Conservation (phyloP, 2,888 invertebrate species). For the Pyralis farinalis region DNA sequence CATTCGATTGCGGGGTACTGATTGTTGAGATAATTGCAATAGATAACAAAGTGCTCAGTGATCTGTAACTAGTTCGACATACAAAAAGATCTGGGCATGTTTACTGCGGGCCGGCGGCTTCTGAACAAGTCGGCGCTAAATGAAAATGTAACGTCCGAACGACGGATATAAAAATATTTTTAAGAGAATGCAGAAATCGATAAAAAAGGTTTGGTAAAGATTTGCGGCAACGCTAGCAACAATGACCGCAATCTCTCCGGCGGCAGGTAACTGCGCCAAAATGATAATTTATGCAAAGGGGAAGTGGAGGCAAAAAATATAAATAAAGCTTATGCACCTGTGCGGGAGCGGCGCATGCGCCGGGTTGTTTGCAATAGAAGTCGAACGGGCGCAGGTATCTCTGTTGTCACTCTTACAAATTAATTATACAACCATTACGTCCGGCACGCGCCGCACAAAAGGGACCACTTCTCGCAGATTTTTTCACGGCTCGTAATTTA, state of each 20-base stretch:
- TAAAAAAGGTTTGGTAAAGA: conserved; percentile 1
- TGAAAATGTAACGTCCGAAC: conserved; percentile 14
- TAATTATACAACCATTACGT: conserved; percentile 59
- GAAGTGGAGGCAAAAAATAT: conserved; percentile 67
- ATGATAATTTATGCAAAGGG: conserved; percentile 78
- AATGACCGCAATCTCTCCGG: conserved; percentile 21
- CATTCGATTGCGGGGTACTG: conserved; percentile 27
- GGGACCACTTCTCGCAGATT: conserved; percentile 35
- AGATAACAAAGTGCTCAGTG: conserved; percentile 68
- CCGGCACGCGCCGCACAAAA: conserved; percentile 49
- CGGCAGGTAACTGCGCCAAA: conserved; percentile 46
- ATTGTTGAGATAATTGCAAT: conserved; percentile 49
- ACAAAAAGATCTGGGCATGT: conserved; percentile 41
- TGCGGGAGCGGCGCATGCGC: conserved; percentile 58
- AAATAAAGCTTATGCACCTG: conserved; percentile 78
- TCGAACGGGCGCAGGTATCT: conserved; percentile 47
- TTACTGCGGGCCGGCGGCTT: conserved; percentile 12
- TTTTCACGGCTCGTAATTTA: conserved; percentile 37
- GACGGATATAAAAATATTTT: background rate
- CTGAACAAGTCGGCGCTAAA: conserved; percentile 26
- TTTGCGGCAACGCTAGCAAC: background rate
- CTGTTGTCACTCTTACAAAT: conserved; percentile 54
- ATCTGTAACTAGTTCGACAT: conserved; percentile 69
- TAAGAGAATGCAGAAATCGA: conserved; percentile 2
- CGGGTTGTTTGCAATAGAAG: conserved; percentile 48